Evolutionary conservation across 2,113 vertebrate species (phyloP).

Genomic region (Leucosticte australis): DNA sequence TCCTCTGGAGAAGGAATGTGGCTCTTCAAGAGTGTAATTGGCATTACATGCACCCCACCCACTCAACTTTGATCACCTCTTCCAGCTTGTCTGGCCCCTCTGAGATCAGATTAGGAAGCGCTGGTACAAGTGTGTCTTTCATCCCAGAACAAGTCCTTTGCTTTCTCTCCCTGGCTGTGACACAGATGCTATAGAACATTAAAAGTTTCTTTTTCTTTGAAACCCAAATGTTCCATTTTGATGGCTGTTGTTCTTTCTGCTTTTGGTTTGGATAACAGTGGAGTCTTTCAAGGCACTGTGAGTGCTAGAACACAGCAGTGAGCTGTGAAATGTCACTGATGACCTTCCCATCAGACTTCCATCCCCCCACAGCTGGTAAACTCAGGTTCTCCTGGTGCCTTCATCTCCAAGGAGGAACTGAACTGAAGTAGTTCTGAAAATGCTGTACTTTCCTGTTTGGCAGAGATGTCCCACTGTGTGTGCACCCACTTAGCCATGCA

Average conservation of each 20-base stretch:
- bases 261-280: not conserved
- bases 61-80: not conserved
- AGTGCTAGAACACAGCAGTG: not conserved
- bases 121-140: conserved; percentile 1
- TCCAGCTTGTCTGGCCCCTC: conserved; percentile 6
- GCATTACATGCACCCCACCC: not conserved
- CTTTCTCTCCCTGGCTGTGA: not conserved
- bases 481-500: not conserved
- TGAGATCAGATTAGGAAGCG: conserved; percentile 1
- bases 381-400: not conserved
- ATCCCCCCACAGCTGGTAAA: not conserved
- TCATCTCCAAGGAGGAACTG: not conserved
- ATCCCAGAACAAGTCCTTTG: not conserved
- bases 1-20: conserved; percentile 32
- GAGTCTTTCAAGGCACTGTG: not conserved
- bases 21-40: not conserved
- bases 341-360: not conserved
- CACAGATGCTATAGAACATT: not conserved
- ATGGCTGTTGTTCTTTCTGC: not conserved
- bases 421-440: not conserved
- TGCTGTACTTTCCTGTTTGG: not conserved
- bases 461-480: not conserved
- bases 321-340: not conserved
- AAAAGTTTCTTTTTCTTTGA: not conserved
- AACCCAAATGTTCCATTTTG: not conserved